Base-by-base conservation (phyloP, 1,140 invertebrate genomes). In the Philopotamus ludificatus region DNA sequence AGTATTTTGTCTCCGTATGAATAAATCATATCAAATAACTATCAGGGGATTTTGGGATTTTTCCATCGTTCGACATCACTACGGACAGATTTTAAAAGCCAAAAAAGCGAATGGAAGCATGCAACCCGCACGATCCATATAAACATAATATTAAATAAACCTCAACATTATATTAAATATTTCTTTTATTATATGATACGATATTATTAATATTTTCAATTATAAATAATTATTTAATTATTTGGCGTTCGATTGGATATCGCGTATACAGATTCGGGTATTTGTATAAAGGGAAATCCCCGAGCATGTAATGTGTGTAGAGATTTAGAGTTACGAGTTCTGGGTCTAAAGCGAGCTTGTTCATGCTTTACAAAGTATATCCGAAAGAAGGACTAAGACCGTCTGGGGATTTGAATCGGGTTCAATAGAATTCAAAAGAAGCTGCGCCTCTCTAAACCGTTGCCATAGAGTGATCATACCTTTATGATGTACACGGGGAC, bases 1-100 rank as follows among this genome's bases (percentile, higher is more conserved):
- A 70, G 65, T 70, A 70, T 70, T 70, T 67, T 70, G 65, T 70
- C 61, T 70, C 55, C 65, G 61, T 67, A 70, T 70, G 68, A 70
- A 70, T 70, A 70, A 70, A 70, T 70, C 68, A 70, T 70, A 70
- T 70, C 65, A 70, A 70, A 70, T 70, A 70, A 70, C 68, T 70
- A 70, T 70, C 68, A 70, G 62, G 68, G 68, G 68, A 67, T 70
- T 67, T 64, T 28, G 65, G 57, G 65, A 67, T 67, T 70, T 70
- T 70, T 70, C 39, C 58, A 62, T 62, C 64, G 66, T 58, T 67
- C 34, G 21, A 20, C 62, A 64, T 60, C 65, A 66, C 53, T 60
- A 25, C 55, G 44, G 16, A 63, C 16, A 39, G 66, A 67, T 63
- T 63, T 57, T 10, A 1, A 3, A 7, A 7, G 4, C 21, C 7